These are phyloP conservation scores for Zoanthus solanderi DNA, from an alignment of 92 coral and sea anemone genomes.

Conservation along the genomic window DNA sequence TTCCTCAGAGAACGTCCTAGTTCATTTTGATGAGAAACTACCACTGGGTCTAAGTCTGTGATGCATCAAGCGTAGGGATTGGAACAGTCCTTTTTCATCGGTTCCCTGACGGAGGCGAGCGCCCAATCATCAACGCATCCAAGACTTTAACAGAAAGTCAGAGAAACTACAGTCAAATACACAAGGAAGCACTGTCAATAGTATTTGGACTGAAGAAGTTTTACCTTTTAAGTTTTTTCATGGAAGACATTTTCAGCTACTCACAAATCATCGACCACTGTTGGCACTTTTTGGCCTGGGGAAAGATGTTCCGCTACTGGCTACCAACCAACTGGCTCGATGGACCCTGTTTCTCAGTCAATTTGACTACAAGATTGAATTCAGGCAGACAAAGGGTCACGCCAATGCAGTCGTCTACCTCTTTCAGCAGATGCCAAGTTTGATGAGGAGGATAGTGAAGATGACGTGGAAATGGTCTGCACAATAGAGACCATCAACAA, in stretches of 20 bases:
- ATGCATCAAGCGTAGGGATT: conserved; percentile 28
- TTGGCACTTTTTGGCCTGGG: neutral
- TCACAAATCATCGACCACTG: neutral
- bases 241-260: neutral
- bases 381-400: neutral
- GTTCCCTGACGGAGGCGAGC: conserved; percentile 21
- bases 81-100: conserved; percentile 46
- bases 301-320: neutral
- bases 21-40: neutral
- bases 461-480: conserved; percentile 22
- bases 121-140: conserved; percentile 21
- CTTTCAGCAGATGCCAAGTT: conserved; percentile 13
- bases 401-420: conserved; percentile 20
- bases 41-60: conserved; percentile 4
- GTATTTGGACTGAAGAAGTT: neutral
- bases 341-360: neutral
- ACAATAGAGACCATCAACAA: conserved; percentile 19
- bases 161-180: neutral
- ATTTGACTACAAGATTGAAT: conserved; percentile 7
- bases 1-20: conserved; percentile 20
- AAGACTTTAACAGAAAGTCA: conserved; percentile 1
- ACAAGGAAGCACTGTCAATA: neutral
- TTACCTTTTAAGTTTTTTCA: neutral
- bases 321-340: neutral
- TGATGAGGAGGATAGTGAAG: conserved; percentile 23